Percentiles rank a stretch among this genome's conserved stretches.
These are phyloP conservation scores for Lonchura striata DNA, from an alignment of 2,113 vertebrate species.

Conservation along the genomic window DNA sequence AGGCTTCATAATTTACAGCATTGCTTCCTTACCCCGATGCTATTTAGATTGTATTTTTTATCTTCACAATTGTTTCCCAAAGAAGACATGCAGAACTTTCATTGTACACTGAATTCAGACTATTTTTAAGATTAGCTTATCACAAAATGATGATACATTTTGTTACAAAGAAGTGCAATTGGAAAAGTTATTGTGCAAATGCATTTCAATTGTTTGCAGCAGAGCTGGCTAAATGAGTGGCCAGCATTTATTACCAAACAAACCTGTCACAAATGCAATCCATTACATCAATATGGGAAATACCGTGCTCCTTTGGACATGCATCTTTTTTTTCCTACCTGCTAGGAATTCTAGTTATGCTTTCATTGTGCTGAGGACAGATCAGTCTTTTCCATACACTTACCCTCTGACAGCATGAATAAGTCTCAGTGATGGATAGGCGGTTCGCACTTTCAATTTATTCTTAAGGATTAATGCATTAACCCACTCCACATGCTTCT, in stretches of 20 bases:
- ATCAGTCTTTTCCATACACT: constrained; percentile 74
- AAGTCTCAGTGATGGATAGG: constrained; percentile 87
- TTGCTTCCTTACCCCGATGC: neutral
- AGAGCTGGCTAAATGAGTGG: neutral
- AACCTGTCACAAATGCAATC: neutral
- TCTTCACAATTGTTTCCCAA: neutral
- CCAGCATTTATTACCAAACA: neutral
- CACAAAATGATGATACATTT: neutral
- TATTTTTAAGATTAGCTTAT: neutral
- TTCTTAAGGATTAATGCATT: constrained; percentile 87
- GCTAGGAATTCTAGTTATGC: constrained; percentile 31
- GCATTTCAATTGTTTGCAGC: neutral
- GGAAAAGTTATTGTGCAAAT: neutral
- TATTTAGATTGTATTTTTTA: neutral
- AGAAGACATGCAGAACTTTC: neutral
- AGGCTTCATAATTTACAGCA: neutral
- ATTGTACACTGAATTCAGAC: neutral
- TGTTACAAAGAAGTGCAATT: neutral
- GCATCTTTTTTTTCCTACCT: neutral
- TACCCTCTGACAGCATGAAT: constrained; percentile 91
- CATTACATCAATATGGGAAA: constrained; percentile 11
- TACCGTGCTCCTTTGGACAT: neutral
- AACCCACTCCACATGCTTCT: constrained; percentile 87
- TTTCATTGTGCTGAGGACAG: constrained; percentile 65
- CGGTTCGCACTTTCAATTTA: constrained; percentile 82